Evolutionary conservation across 1,140 invertebrate species (phyloP).

Genomic region (Sminthurinus signatus): DNA sequence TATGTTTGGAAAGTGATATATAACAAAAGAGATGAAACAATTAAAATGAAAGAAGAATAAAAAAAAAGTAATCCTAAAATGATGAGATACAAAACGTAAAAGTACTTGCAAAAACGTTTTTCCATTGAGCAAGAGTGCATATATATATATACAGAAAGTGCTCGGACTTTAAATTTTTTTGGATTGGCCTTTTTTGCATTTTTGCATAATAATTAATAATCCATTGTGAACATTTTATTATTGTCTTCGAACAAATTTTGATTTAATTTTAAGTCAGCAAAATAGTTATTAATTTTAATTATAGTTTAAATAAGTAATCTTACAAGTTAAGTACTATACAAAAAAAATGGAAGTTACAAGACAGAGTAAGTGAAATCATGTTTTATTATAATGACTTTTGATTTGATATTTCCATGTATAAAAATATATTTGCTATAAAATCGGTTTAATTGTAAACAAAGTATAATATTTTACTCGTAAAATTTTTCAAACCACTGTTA

Average conservation of each 20-base stretch:
- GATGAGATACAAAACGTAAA: not conserved
- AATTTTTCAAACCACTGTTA: no score
- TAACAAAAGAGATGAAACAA: no score
- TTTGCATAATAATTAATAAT: not conserved
- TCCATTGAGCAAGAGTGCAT: not conserved
- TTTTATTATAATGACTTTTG: not conserved
- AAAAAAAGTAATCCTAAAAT: not conserved
- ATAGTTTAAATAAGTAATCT: not conserved
- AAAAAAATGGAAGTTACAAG: constrained; percentile 20
- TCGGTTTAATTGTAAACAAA: not conserved
- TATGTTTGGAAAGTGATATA: no score
- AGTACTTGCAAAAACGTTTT: not conserved
- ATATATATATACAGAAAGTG: not conserved
- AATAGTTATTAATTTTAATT: not conserved
- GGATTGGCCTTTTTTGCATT: no score
- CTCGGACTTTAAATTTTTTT: not conserved
- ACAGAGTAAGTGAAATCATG: constrained; percentile 12
- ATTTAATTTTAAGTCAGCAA: not conserved
- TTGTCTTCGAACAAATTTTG: not conserved
- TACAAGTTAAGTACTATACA: no score
- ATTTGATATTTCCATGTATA: no score
- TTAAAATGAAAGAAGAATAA: not conserved
- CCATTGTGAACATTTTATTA: not conserved
- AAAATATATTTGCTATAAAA: not conserved
- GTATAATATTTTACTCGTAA: not conserved